Base-by-base conservation (phyloP, 2,113 vertebrate genomes). In the Sceloporus tristichus region DNA sequence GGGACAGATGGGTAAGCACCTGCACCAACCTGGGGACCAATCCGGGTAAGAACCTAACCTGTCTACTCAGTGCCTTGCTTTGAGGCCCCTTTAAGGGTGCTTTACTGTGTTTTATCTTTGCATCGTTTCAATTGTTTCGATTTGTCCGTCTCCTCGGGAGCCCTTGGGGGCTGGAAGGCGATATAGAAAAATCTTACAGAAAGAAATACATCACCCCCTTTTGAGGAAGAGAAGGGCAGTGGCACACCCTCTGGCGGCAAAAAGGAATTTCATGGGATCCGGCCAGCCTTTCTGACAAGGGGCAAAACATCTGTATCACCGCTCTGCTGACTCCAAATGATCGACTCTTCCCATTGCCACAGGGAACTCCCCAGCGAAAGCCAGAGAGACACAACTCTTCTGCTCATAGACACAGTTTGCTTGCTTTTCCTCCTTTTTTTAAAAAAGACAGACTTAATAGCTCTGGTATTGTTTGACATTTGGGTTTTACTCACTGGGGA, bases 381-480 rank as follows among this genome's bases (percentile, higher is more conserved):
- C 0, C 0, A 74, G 4, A 18, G 48, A 54, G 53, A 21, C 25
- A 71, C 25, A 70, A 38, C 0, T 11, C 42, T 40, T 0, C 0
- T 77, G 42, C 19, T 29, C 87, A 82, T 4, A 8, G 0, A 0
- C 0, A 10, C 84, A 4, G 34, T 4, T 71, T 68, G 4, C 21
- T 86, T 54, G 1, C 68, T 71, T 29, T 27, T 68, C 66, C 10
- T 71, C 68, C 25, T 71, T 54, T 14, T 70, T 70, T 38, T 7
- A 65, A 0, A 65, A 0, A 87, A 27, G 23, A 62, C 10, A 88
- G 7, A n/a, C 29, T 84, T 74, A 84, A 82, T 6, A 82, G 90
- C 93, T 93, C 56, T 5, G 71, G 90, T 89, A 18, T 29, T 75
- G 88, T 68, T 83, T 95, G 96, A 95, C 95, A 93, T 96, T 95